phyloP scores from a whole-genome alignment of 2,797 vertebrate species.

The Sebastes vulpes region DNA sequence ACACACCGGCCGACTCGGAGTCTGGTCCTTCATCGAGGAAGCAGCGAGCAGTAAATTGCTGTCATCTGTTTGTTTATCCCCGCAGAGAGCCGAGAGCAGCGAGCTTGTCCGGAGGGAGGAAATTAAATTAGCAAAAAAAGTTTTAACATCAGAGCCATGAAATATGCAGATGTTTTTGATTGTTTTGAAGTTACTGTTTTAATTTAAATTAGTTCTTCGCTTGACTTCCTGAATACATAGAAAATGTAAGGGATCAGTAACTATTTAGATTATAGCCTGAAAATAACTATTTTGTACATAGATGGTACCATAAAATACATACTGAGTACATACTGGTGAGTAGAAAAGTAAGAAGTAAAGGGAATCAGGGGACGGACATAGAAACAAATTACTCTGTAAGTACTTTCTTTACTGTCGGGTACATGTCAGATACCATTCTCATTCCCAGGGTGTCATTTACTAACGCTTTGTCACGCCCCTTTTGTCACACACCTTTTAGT shows the following conservation, averaged over 20 bases:
- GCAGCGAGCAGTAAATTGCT: slow-evolving; percentile 24
- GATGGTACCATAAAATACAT: not conserved
- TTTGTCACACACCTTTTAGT: too few species aligned
- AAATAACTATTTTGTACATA: not conserved
- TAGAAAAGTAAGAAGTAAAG: not conserved
- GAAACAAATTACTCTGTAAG: not conserved
- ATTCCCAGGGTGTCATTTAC: too few species aligned
- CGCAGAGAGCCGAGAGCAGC: not conserved
- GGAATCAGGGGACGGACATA: not conserved
- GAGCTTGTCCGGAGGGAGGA: slow-evolving; percentile 17
- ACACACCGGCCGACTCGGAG: not conserved
- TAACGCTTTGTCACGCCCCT: too few species aligned
- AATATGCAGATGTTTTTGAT: not conserved
- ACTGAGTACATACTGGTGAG: too few species aligned
- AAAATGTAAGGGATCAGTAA: not conserved
- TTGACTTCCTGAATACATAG: not conserved
- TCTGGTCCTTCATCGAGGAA: not conserved
- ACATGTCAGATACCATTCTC: too few species aligned
- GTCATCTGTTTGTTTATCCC: slow-evolving; percentile 39
- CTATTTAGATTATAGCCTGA: not conserved
- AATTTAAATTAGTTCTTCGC: not conserved
- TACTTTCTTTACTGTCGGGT: not conserved
- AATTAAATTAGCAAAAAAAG: slow-evolving; percentile 28
- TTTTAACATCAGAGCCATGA: slow-evolving; percentile 7
- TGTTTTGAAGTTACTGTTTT: not conserved